Conservation (phyloP, 1,140 invertebrate species). For the Sitobion miscanthi region DNA sequence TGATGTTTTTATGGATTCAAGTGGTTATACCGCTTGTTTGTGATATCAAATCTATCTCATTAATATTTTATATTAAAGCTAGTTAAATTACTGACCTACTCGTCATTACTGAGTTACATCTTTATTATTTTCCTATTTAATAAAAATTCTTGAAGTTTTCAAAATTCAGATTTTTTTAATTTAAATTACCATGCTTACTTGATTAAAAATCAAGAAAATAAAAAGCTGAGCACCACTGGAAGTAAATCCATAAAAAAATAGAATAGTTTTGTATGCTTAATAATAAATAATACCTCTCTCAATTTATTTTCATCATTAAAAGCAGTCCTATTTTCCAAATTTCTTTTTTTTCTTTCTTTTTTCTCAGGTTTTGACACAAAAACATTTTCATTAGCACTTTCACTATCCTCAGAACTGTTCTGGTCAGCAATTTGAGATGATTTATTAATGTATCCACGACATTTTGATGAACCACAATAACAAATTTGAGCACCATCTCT, state of each 20-base stretch:
- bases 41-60: too few species aligned
- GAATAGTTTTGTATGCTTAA: not conserved
- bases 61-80: too few species aligned
- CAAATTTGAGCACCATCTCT: constrained; percentile 94
- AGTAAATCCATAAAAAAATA: not conserved
- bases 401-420: constrained; percentile 44
- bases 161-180: too few species aligned
- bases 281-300: constrained; percentile 40
- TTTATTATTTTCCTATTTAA: too few species aligned
- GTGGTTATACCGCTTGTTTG: too few species aligned
- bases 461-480: constrained; percentile 85
- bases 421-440: constrained; percentile 64
- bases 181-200: too few species aligned
- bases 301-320: constrained; percentile 43
- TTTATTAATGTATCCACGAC: constrained; percentile 92
- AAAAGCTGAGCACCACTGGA: too few species aligned
- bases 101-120: too few species aligned
- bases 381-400: not conserved
- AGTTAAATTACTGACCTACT: too few species aligned
- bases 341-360: not conserved
- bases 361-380: not conserved
- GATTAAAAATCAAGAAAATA: too few species aligned
- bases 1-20: too few species aligned
- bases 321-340: not conserved
- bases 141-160: too few species aligned